phyloP scores from a whole-genome alignment of 2,113 vertebrate genomes.

The Willisornis vidua region DNA sequence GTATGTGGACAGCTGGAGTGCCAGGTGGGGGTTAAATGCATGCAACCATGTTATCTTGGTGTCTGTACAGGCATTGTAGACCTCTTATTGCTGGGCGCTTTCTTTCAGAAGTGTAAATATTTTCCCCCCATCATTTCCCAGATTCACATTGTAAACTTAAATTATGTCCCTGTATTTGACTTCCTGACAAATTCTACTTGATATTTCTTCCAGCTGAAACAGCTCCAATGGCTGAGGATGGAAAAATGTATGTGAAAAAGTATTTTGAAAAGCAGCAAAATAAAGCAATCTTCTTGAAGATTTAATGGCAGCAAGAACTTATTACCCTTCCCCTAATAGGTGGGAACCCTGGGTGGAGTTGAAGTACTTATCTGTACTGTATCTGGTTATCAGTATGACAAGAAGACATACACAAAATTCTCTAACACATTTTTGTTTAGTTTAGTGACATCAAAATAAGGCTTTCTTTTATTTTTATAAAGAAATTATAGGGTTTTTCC shows the following conservation, averaged over 20 bases:
- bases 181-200: constrained; percentile 63
- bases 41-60: neutral
- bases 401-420: neutral
- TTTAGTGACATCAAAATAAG: constrained; percentile 25
- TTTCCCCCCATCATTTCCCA: neutral
- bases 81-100: neutral
- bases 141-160: neutral
- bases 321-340: constrained; percentile 57
- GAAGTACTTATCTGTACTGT: neutral
- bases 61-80: neutral
- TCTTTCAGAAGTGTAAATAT: neutral
- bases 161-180: neutral
- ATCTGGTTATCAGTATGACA: neutral
- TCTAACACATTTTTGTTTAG: neutral
- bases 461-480: neutral
- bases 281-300: constrained; percentile 66
- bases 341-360: constrained; percentile 25
- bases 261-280: constrained; percentile 71
- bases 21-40: neutral
- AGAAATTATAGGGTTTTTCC: constrained; percentile 9
- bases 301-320: constrained; percentile 62
- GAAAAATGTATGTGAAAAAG: constrained; percentile 60
- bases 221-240: constrained; percentile 73
- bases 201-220: constrained; percentile 70
- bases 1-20: neutral